Conservation (phyloP, 2,888 invertebrate species). For the Hyposoter didymator region DNA sequence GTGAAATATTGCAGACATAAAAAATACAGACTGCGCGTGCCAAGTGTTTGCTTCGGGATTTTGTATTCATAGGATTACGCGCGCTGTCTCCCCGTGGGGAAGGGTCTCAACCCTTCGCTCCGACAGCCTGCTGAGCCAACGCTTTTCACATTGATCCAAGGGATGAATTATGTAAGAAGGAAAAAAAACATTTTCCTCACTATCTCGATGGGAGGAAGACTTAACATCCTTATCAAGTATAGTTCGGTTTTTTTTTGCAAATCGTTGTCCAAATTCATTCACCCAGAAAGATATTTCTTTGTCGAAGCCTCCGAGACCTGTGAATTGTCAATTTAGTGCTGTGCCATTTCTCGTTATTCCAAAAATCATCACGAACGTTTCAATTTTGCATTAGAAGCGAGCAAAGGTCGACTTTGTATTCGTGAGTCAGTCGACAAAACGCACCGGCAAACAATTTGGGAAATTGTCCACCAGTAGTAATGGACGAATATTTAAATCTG, state of each 20-base stretch:
- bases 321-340: too few species aligned
- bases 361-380: too few species aligned
- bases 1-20: constrained; percentile 83
- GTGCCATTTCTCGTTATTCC: too few species aligned
- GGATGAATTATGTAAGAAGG: background rate
- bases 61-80: constrained; percentile 82
- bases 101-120: constrained; percentile 71
- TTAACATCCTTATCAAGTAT: background rate
- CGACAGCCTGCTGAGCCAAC: constrained; percentile 58
- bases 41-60: constrained; percentile 83
- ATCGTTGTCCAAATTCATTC: background rate
- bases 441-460: too few species aligned
- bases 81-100: constrained; percentile 41
- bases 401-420: too few species aligned
- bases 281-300: background rate
- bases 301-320: too few species aligned
- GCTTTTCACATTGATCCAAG: constrained; percentile 50
- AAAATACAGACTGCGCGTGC: constrained; percentile 79
- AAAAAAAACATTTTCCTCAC: constrained; percentile 30
- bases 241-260: background rate
- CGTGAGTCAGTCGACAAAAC: too few species aligned
- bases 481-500: too few species aligned
- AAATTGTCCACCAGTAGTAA: too few species aligned
- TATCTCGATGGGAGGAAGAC: constrained; percentile 30
- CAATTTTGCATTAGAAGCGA: too few species aligned